Base-by-base conservation (phyloP, 2,113 vertebrate species). In the Mormoops blainvillei region DNA sequence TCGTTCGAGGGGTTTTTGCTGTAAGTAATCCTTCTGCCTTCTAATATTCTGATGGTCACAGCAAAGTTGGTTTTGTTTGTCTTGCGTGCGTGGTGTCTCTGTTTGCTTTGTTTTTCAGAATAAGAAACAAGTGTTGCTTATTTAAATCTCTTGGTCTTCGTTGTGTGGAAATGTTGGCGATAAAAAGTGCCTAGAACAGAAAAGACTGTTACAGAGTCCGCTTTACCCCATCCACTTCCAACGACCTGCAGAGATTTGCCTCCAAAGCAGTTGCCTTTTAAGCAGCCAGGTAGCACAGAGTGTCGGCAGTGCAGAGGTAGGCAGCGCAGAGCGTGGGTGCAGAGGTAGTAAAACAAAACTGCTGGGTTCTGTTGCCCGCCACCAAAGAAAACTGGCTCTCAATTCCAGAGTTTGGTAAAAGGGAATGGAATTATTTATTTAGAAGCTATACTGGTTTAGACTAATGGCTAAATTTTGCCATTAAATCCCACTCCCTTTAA, bases 1-100 rank as follows among this genome's bases (percentile, higher is more conserved):
- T 99, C 33, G 99, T 99, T 68, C 99, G 99, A 7, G 99, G 99
- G 0, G 99, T 99, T 74, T 99, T 99, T 98, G 99, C 99, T 1
- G 99, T 99, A 95, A 98, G 99, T 99, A 7, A 91, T 70, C 74
- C 56, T n/a, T 67, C n/a, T 28, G 41, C 56, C 14, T 54, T 43
- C 58, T 50, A 2, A 16, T 33, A 33, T 74, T 26, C 58, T 71
- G 3, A 24, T 45, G 31, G 36, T 16, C 70, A 20, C 38, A 38
- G 77, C 43, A 45, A 38, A 9, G 26, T 26, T 81, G 85, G 8
- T 19, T 81, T 8, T 56, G 15, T 54, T 15, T 38, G 48, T 54
- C 54, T 19, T 15, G 36, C 74, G n/a, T 65, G 41, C 43, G 2
- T 65, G 58, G n/a, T 65, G 12, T 54, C 90, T 92, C 43, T 81